Base-by-base conservation (phyloP, 1,140 invertebrate genomes). In the Tachypleus tridentatus region DNA sequence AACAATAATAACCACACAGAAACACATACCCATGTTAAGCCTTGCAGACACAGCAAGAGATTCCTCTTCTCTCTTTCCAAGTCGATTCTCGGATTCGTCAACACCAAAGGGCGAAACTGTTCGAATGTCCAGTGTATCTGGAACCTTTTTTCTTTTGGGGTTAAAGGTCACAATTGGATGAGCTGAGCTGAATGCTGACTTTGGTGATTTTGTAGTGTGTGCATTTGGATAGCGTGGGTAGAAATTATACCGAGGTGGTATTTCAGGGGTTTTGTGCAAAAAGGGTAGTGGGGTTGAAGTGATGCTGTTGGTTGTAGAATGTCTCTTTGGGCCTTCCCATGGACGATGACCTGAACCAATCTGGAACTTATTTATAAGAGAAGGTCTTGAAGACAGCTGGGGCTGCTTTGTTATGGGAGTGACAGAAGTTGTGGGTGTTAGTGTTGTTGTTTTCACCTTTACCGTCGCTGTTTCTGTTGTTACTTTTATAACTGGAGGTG, bases 21-120 rank as follows among this genome's bases (percentile, higher is more conserved):
- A 29, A 29, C 29, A 29, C 29, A 29, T 2, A 78, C 78, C 88
- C 59, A 91, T 78, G 76, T 91, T 91, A 4, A 91, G 79, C 72
- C 86, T 85, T 3, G 87, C 86, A 50, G 86, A 87, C 64, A 85
- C 81, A 3, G 83, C 79, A 66, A 85, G 83, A 49, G 83, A 80
- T 8, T 82, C 63, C 10, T 64, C 54, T 48, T 63, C 53, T n/a
- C 49, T 58, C 58, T 8, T 61, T 66, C 29, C 62, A 51, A 68
- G 56, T 49, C 51, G 53, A 56, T 65, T 64, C 57, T 6, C 79
- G 76, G 83, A 88, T 70, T 79, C 86, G 71, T 80, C 86, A 64
- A 78, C 76, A 68, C 81, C 73, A 65, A 81, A 79, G 60, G 79
- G 73, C 29, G 63, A 29, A 29, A 29, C 10, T 8, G 11, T 51